These are phyloP conservation scores for Noctilio leporinus DNA, from an alignment of 2,113 vertebrate species.

Conservation along the genomic window DNA sequence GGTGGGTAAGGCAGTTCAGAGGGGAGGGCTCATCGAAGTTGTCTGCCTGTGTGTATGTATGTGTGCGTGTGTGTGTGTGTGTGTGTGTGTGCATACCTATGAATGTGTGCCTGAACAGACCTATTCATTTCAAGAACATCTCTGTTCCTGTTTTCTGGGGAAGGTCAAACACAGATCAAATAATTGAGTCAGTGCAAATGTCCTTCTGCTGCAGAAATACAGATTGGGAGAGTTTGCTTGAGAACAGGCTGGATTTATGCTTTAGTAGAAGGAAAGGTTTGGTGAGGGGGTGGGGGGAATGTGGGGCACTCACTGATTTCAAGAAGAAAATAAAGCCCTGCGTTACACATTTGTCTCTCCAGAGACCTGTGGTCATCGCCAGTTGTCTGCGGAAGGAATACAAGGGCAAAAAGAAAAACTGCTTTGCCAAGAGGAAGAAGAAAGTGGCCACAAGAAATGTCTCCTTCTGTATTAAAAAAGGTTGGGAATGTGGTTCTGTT, in stretches of 20 bases:
- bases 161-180: background rate
- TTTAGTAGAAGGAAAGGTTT: background rate
- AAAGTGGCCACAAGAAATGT: constrained; percentile 87
- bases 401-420: constrained; percentile 73
- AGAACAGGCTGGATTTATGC: background rate
- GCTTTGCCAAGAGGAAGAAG: constrained; percentile 78
- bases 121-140: background rate
- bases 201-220: background rate
- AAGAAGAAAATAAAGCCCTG: background rate
- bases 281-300: too few relatives aligned
- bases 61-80: accelerated
- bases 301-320: background rate
- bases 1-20: background rate
- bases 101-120: background rate
- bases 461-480: constrained; percentile 92
- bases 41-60: accelerated
- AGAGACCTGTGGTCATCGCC: constrained; percentile 86
- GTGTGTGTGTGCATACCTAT: background rate
- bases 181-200: background rate
- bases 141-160: background rate
- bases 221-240: background rate
- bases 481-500: constrained; percentile 67
- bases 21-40: background rate
- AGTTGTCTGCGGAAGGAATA: constrained; percentile 88
- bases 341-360: background rate